Conservation (phyloP, 2,113 vertebrate genomes). For the Ursus arctos region DNA sequence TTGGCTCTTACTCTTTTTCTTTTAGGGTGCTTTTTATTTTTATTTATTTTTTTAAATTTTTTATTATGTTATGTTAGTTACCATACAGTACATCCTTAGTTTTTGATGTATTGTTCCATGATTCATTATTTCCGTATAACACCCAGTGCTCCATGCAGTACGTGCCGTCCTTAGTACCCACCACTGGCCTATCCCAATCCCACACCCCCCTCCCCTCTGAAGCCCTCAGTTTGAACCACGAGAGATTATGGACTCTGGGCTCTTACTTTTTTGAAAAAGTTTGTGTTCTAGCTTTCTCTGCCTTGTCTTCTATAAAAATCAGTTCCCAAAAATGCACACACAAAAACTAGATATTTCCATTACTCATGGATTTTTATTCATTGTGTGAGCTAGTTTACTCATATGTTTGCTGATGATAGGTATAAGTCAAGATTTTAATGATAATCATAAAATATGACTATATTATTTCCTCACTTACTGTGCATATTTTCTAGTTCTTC, state of each 20-base stretch:
- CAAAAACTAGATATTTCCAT: background rate
- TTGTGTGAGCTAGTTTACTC: background rate
- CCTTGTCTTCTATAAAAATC: slow-evolving; percentile 41
- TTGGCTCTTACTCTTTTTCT: background rate
- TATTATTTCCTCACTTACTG: background rate
- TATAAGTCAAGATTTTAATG: slow-evolving; percentile 58
- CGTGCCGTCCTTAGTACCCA: too few relatives aligned
- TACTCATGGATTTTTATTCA: background rate
- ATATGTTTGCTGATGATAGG: background rate
- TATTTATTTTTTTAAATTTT: too few relatives aligned
- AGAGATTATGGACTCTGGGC: too few relatives aligned
- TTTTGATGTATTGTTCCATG: too few relatives aligned
- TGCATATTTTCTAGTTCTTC: slow-evolving; percentile 50
- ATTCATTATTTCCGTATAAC: too few relatives aligned
- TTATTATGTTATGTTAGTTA: too few relatives aligned
- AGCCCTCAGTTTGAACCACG: too few relatives aligned
- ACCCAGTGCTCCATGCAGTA: too few relatives aligned
- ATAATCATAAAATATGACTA: slow-evolving; percentile 48
- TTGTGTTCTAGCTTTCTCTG: background rate
- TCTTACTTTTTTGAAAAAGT: slow-evolving; percentile 25
- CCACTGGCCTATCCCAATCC: too few relatives aligned
- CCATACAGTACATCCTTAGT: too few relatives aligned
- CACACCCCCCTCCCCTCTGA: too few relatives aligned
- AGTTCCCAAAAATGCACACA: background rate
- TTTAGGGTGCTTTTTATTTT: too few relatives aligned